phyloP scores from a whole-genome alignment of 2,888 invertebrate genomes.

The Chrysolina americana region DNA sequence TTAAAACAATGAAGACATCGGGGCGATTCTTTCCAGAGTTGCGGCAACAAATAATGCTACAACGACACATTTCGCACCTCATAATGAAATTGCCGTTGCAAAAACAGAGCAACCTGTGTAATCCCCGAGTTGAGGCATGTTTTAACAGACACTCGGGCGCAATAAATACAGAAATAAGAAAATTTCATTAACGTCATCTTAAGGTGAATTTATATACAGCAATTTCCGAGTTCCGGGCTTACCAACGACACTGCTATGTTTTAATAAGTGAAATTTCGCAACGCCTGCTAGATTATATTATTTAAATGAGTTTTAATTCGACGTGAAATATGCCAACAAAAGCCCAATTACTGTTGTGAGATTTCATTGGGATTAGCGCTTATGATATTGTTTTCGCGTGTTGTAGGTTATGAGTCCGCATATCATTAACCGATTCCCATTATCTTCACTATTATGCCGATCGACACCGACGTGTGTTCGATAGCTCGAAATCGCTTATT shows the following conservation, averaged over 20 bases:
- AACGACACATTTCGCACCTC: slow-evolving; percentile 63
- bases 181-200: slow-evolving; percentile 75
- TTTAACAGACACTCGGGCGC: slow-evolving; percentile 63
- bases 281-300: slow-evolving; percentile 64
- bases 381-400: slow-evolving; percentile 58
- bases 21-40: slow-evolving; percentile 44
- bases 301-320: slow-evolving; percentile 68
- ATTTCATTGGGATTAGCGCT: slow-evolving; percentile 57
- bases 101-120: slow-evolving; percentile 58
- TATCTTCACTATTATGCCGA: slow-evolving; percentile 59
- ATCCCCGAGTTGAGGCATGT: slow-evolving; percentile 56
- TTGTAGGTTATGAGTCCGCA: slow-evolving; percentile 58
- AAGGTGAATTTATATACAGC: slow-evolving; percentile 73
- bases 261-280: slow-evolving; percentile 66
- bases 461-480: slow-evolving; percentile 47
- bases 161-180: slow-evolving; percentile 71
- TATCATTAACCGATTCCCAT: slow-evolving; percentile 60
- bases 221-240: slow-evolving; percentile 70
- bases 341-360: slow-evolving; percentile 64
- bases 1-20: slow-evolving; percentile 50
- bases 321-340: slow-evolving; percentile 62
- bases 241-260: slow-evolving; percentile 66
- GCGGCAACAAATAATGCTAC: slow-evolving; percentile 61
- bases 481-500: slow-evolving; percentile 58
- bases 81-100: slow-evolving; percentile 59